Evolutionary conservation across 2,888 invertebrate species (phyloP).

Genomic region (Mermis nigrescens): DNA sequence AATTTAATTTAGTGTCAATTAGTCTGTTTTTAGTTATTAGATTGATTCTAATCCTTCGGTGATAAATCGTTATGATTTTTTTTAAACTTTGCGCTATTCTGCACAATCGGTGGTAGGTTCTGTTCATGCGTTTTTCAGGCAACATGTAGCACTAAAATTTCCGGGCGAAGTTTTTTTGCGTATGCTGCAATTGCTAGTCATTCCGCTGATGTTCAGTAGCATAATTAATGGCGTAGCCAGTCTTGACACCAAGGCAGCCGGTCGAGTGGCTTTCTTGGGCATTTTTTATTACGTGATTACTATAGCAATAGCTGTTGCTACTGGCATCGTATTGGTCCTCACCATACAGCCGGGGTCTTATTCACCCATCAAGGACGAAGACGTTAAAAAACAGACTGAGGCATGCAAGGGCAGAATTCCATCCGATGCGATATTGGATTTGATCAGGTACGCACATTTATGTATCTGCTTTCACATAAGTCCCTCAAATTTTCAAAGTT

Average conservation of each 20-base stretch:
- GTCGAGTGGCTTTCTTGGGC: conserved; percentile 11
- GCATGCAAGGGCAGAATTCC: conserved; percentile 2
- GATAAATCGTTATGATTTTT: background rate
- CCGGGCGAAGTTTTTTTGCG: conserved; percentile 15
- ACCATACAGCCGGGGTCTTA: conserved; percentile 11
- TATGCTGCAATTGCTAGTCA: conserved; percentile 14
- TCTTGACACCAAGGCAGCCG: conserved; percentile 12
- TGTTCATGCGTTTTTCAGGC: background rate
- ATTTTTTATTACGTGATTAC: conserved; percentile 13
- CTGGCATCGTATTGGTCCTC: conserved; percentile 13
- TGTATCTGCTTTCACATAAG: background rate
- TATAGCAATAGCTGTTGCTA: conserved; percentile 12
- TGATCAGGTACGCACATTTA: background rate
- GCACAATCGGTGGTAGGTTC: background rate
- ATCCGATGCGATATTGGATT: conserved; percentile 8
- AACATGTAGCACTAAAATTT: conserved; percentile 7
- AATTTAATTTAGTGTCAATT: no score
- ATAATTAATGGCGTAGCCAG: conserved; percentile 11
- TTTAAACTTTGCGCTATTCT: background rate
- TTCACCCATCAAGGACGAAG: background rate
- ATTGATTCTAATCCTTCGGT: background rate
- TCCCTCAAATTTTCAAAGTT: background rate
- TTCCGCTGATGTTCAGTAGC: conserved; percentile 13
- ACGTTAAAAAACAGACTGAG: background rate
- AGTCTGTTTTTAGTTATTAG: background rate